Conservation (phyloP, 2,888 invertebrate species). For the Synanthedon andrenaeformis region DNA sequence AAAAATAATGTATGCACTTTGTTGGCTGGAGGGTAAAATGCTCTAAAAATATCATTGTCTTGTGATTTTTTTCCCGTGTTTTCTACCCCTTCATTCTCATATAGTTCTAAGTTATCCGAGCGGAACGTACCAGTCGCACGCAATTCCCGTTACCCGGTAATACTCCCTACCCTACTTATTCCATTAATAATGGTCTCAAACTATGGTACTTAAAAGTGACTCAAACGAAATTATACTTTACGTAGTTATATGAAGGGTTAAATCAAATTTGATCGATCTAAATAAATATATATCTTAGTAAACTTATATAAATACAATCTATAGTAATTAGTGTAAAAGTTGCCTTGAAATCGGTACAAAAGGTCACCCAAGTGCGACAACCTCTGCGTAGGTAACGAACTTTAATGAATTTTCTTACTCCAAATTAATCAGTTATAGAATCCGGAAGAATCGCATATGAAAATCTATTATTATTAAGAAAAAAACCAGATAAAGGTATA, state of each 20-base stretch:
- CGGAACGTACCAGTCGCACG: constrained; percentile 25
- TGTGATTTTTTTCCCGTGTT: constrained; percentile 11
- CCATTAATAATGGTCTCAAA: constrained; percentile 2
- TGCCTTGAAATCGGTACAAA: too few relatives aligned
- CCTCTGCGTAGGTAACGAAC: constrained; percentile 2
- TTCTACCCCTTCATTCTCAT: constrained; percentile 8
- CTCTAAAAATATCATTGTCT: too few relatives aligned
- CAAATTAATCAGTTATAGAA: background rate
- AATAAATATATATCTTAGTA: too few relatives aligned
- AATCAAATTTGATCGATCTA: too few relatives aligned
- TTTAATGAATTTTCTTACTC: background rate
- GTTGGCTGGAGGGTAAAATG: too few relatives aligned
- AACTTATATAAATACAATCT: background rate
- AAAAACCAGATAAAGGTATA: too few relatives aligned
- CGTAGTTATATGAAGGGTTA: too few relatives aligned
- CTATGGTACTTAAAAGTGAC: background rate
- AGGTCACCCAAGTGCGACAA: constrained; percentile 5
- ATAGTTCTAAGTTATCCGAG: background rate
- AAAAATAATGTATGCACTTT: background rate
- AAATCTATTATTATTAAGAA: too few relatives aligned
- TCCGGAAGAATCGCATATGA: too few relatives aligned
- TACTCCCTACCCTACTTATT: constrained; percentile 3
- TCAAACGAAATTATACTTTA: too few relatives aligned
- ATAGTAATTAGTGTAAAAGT: background rate
- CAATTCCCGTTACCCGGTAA: constrained; percentile 11